These are phyloP conservation scores for Parthenolecanium corni DNA, from an alignment of 2,888 invertebrate genomes.

Conservation along the genomic window DNA sequence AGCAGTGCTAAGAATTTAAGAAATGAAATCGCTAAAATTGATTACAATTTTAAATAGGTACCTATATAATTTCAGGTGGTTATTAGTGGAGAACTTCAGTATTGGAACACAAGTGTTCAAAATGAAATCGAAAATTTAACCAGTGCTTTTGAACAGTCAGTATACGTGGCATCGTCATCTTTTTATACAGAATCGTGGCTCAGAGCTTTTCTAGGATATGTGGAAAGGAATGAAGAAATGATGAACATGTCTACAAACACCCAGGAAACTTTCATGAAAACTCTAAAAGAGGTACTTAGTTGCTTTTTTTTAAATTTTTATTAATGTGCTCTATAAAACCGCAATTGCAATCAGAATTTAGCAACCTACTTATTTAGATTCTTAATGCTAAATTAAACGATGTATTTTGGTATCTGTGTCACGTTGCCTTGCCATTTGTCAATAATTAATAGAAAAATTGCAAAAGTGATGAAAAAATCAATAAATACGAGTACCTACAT, in stretches of 20 bases:
- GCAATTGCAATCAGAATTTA: too few relatives aligned
- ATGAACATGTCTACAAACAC: constrained; percentile 63
- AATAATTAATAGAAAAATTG: too few relatives aligned
- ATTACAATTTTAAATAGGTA: background rate
- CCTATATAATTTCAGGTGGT: constrained; percentile 57
- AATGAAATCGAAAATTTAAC: constrained; percentile 67
- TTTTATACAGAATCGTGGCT: constrained; percentile 83
- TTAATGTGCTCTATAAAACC: too few relatives aligned
- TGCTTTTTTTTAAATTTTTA: too few relatives aligned
- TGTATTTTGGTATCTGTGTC: too few relatives aligned
- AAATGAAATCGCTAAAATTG: too few relatives aligned
- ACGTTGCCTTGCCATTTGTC: too few relatives aligned
- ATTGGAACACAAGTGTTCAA: constrained; percentile 65
- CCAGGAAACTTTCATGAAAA: constrained; percentile 59
- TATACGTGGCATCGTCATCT: constrained; percentile 59
- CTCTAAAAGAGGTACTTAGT: constrained; percentile 60
- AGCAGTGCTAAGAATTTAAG: too few relatives aligned
- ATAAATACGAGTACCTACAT: too few relatives aligned
- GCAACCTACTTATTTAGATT: too few relatives aligned
- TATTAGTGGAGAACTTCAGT: constrained; percentile 65
- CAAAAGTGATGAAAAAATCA: too few relatives aligned
- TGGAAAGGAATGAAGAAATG: constrained; percentile 60
- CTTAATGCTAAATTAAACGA: too few relatives aligned
- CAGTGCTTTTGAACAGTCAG: constrained; percentile 62
- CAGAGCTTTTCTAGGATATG: constrained; percentile 65